Base-by-base conservation (phyloP, 1,140 invertebrate genomes). In the Babylonia areolata region DNA sequence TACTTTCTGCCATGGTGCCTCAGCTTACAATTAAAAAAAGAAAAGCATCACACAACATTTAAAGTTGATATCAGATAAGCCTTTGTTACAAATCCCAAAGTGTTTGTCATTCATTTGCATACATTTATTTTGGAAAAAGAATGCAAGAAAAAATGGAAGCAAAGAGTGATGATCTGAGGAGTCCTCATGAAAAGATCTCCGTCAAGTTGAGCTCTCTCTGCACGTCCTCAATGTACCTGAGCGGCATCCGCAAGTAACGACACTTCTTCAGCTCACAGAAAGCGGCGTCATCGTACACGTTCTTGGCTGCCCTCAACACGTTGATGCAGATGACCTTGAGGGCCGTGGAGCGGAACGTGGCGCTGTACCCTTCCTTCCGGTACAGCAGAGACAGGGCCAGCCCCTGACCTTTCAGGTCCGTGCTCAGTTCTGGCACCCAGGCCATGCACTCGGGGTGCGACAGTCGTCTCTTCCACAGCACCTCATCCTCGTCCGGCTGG, bases 261-360 rank as follows among this genome's bases (percentile, higher is more conserved):
- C 71, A 73, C 71, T 73, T 73, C 71, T 37, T 73, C 35, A 73
- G n/a, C 9, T 73, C 71, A 37, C 9, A 28, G 71, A 35, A 73
- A 31, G 31, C 12, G 31, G 31, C 71, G 20, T 6, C 71, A 31
- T 73, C 71, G 31, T 35, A 37, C 31, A 73, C 71, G 71, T 37
- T 37, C 35, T 73, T 73, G 11, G 71, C 71, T 31, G 71, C 71
- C 31, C 71, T 37, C 71, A 73, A 6, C 71, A 37, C 31, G 28
- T 73, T 73, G 71, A 73, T 35, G 35, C 71, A 73, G 71, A 73
- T 73, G 71, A 73, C 71, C 1, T 37, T 33, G 71, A 73, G 71
- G 12, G 35, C 71, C 20, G 71, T 73, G 71, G 31, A 33, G 9
- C 71, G 33, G 31, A 73, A 73, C 71, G 9, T 33, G 6, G 71